Evolutionary conservation across 2,888 invertebrate species (phyloP).

Genomic region (Drosophila nigricruria): DNA sequence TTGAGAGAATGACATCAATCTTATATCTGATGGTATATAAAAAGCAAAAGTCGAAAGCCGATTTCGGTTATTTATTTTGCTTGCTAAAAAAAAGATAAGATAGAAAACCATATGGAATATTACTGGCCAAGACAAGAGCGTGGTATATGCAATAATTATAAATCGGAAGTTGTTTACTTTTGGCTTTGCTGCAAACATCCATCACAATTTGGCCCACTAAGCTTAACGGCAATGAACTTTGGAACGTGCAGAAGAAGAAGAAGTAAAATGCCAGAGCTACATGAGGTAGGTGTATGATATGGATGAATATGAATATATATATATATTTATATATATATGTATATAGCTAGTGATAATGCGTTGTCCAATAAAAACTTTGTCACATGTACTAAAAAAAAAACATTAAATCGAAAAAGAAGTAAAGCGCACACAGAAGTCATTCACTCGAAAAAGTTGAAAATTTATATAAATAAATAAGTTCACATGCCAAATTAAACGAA

Average conservation of each 20-base stretch:
- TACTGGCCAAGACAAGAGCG: constrained; percentile 34
- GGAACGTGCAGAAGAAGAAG: constrained; percentile 35
- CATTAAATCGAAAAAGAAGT: constrained; percentile 6
- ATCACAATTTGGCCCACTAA: constrained; percentile 54
- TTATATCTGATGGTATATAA: constrained; percentile 42
- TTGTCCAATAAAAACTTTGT: constrained; percentile 45
- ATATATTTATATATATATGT: not conserved
- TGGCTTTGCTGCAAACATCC: constrained; percentile 57
- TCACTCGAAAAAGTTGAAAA: constrained; percentile 42
- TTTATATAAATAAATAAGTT: constrained; percentile 52
- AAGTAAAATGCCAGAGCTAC: constrained; percentile 15
- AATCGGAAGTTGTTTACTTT: constrained; percentile 68
- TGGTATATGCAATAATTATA: constrained; percentile 51
- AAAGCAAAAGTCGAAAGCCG: constrained; percentile 16
- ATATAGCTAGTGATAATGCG: constrained; percentile 21
- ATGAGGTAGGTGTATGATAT: constrained; percentile 41
- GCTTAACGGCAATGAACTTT: constrained; percentile 51
- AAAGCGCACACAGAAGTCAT: constrained; percentile 48
- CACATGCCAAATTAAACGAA: constrained; percentile 58
- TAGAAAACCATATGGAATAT: constrained; percentile 39
- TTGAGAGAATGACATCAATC: constrained; percentile 54
- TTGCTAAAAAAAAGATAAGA: constrained; percentile 44
- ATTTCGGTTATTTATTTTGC: constrained; percentile 5
- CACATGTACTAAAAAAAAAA: constrained; percentile 39
- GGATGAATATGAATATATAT: not conserved